These are phyloP conservation scores for Nasonia giraulti DNA, from an alignment of 1,140 invertebrate genomes.

Conservation along the genomic window DNA sequence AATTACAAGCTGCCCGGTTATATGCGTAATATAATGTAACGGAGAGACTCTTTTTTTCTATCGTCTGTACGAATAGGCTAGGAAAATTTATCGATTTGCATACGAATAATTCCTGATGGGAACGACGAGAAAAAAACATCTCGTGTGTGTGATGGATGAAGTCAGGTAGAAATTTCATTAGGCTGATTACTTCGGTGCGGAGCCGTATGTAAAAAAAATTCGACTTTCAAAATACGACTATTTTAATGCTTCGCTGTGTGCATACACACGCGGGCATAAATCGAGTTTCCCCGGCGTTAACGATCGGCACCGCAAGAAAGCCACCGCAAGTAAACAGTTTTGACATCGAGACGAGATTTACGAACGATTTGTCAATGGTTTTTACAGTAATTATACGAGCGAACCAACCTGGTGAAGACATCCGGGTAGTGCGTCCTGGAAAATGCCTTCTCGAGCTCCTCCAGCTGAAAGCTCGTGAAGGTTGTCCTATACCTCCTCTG, in stretches of 20 bases:
- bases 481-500: slow-evolving; percentile 94
- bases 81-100: neutral
- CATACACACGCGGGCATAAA: too few relatives aligned
- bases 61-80: neutral
- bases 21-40: neutral
- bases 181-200: neutral
- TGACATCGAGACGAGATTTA: too few relatives aligned
- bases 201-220: neutral
- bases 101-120: neutral
- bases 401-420: slow-evolving; percentile 94
- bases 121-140: neutral
- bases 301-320: neutral
- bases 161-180: neutral
- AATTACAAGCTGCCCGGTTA: neutral
- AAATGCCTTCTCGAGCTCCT: slow-evolving; percentile 98
- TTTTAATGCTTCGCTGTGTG: neutral
- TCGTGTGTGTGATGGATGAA: neutral
- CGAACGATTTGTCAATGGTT: neutral
- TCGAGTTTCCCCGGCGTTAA: neutral
- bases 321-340: neutral
- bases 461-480: slow-evolving; percentile 95
- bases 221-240: neutral
- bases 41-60: neutral
- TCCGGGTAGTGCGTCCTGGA: slow-evolving; percentile 98
- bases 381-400: too few relatives aligned